Percentiles rank a stretch among this genome's conserved stretches.
Conservation (phyloP, 1,140 invertebrate genomes). For the Drosophila ogumai region DNA sequence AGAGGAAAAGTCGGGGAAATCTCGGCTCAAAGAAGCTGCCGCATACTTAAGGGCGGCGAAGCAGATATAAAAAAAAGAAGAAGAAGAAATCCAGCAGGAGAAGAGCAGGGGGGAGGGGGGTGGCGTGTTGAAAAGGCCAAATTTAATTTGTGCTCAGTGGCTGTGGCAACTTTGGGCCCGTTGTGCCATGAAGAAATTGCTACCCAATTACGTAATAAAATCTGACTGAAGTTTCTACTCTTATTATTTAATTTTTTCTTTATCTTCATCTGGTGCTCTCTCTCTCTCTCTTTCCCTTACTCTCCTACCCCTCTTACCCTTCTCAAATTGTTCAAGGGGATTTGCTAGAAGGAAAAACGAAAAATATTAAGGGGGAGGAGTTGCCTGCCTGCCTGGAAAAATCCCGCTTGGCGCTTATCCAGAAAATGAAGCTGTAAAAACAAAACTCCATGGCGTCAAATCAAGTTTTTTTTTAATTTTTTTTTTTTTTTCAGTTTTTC, state of each 20-base stretch:
- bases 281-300: not conserved
- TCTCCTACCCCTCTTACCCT: not conserved
- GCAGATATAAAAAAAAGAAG: conserved; percentile 20
- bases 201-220: conserved; percentile 84
- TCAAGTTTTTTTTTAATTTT: conserved; percentile 60
- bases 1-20: conserved; percentile 24
- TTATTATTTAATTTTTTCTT: conserved; percentile 83
- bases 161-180: conserved; percentile 48
- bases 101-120: too few species aligned
- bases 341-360: conserved; percentile 9
- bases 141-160: conserved; percentile 81
- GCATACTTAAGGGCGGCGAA: conserved; percentile 43
- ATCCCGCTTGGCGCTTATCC: conserved; percentile 72
- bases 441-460: conserved; percentile 72
- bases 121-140: conserved; percentile 59
- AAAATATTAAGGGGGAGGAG: not conserved
- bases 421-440: conserved; percentile 78
- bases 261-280: conserved; percentile 28
- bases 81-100: not conserved
- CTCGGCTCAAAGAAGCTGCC: conserved; percentile 38
- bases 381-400: conserved; percentile 6
- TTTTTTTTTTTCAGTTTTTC: not conserved
- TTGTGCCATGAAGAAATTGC: conserved; percentile 77
- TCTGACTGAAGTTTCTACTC: conserved; percentile 81
- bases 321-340: conserved; percentile 40